Conservation (phyloP, 2,797 vertebrate species). For the Percopsis omiscomaycus region DNA sequence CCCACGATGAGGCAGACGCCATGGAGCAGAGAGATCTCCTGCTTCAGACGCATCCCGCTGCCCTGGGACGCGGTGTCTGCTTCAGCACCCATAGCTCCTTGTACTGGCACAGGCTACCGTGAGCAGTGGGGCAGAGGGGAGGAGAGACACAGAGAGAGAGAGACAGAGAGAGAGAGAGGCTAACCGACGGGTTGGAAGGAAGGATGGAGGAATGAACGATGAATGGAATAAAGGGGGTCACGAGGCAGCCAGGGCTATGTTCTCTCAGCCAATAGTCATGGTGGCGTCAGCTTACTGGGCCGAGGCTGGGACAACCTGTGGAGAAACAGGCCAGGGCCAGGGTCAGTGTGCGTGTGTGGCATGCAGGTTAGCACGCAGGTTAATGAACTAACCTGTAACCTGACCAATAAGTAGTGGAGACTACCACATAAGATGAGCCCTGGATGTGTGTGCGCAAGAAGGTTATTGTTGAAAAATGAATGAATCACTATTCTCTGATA, state of each 20-base stretch:
- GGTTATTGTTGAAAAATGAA: too few species aligned
- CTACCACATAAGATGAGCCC: too few species aligned
- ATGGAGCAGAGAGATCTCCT: slow-evolving; percentile 82
- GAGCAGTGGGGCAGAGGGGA: not conserved
- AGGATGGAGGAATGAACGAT: not conserved
- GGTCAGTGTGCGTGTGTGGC: not conserved
- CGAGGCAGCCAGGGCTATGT: not conserved
- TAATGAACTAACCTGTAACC: too few species aligned
- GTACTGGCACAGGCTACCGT: not conserved
- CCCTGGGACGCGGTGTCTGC: slow-evolving; percentile 51
- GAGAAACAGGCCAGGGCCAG: not conserved
- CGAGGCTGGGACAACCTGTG: not conserved
- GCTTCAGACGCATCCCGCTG: slow-evolving; percentile 73
- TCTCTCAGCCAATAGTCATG: not conserved
- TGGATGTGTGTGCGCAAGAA: too few species aligned
- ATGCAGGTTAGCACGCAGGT: too few species aligned
- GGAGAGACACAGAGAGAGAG: not conserved
- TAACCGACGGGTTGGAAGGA: not conserved
- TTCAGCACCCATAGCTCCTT: slow-evolving; percentile 62
- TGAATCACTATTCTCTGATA: too few species aligned
- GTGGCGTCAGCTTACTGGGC: not conserved
- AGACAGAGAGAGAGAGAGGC: not conserved
- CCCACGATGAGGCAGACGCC: slow-evolving; percentile 83
- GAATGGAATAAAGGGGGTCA: not conserved
- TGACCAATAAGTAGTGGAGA: too few species aligned